phyloP scores from a whole-genome alignment of 2,113 vertebrate species.

The Engraulis encrasicolus region DNA sequence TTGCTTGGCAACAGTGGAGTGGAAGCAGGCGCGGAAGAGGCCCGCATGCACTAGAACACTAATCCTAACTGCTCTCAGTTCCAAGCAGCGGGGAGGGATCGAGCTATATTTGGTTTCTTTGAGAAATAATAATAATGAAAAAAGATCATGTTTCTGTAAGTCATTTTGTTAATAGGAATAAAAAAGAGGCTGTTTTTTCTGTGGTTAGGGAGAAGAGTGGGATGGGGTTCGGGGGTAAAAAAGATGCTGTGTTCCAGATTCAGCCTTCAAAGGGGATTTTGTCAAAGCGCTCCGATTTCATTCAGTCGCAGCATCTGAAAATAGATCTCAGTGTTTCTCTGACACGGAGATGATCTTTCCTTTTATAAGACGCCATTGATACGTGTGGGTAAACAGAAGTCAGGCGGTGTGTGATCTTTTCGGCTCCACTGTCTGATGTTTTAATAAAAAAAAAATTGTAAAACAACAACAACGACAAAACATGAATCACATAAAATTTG shows the following conservation, averaged over 20 bases:
- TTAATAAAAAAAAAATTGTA: too few species aligned
- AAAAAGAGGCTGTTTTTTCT: constrained; percentile 26
- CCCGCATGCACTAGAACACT: constrained; percentile 42
- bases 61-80: constrained; percentile 33
- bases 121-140: background rate
- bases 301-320: constrained; percentile 34
- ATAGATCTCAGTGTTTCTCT: constrained; percentile 31
- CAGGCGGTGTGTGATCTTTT: too few species aligned
- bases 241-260: background rate
- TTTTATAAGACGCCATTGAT: background rate
- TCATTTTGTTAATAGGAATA: background rate
- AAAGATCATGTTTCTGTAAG: constrained; percentile 4
- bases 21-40: constrained; percentile 40
- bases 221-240: background rate
- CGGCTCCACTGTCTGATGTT: too few species aligned
- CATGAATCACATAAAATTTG: too few species aligned
- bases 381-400: background rate
- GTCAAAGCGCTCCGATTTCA: constrained; percentile 29
- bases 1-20: constrained; percentile 49
- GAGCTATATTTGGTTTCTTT: constrained; percentile 31
- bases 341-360: background rate
- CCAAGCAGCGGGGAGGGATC: background rate
- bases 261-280: constrained; percentile 2
- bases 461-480: too few species aligned
- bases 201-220: constrained; percentile 22